Conservation (phyloP, 1,140 invertebrate species). For the Choristoneura fumiferana region DNA sequence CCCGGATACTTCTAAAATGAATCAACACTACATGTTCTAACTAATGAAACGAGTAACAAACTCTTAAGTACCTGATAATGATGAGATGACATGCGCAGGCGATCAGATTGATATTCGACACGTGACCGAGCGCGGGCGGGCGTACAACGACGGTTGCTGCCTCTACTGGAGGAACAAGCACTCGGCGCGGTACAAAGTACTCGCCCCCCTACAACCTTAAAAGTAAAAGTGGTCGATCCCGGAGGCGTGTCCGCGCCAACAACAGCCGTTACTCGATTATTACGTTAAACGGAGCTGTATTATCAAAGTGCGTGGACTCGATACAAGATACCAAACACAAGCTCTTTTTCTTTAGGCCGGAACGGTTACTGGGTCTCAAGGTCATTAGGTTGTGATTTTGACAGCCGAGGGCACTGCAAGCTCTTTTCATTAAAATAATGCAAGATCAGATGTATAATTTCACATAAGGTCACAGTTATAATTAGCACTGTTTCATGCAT, state of each 20-base stretch:
- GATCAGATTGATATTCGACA: not conserved
- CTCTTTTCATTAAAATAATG: no score
- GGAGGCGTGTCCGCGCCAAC: conserved; percentile 48
- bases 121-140: conserved; percentile 24
- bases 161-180: conserved; percentile 46
- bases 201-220: conserved; percentile 60
- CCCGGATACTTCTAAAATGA: no score
- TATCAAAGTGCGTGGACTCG: conserved; percentile 32
- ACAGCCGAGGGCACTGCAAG: not conserved
- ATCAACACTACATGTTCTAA: no score
- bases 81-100: no score
- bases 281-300: conserved; percentile 27
- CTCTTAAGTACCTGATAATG: no score
- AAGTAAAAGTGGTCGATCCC: conserved; percentile 71
- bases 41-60: no score
- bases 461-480: no score
- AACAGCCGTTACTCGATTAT: conserved; percentile 39
- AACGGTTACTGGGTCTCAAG: conserved; percentile 35
- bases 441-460: no score
- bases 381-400: conserved; percentile 10
- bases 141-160: conserved; percentile 43
- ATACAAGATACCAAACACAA: conserved; percentile 25
- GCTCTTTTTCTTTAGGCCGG: conserved; percentile 22
- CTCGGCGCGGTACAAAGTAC: conserved; percentile 41
- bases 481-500: no score